Percentiles rank a stretch among this genome's conserved stretches.
phyloP scores from a whole-genome alignment of 2,797 vertebrate genomes.

The Crax fasciolata region DNA sequence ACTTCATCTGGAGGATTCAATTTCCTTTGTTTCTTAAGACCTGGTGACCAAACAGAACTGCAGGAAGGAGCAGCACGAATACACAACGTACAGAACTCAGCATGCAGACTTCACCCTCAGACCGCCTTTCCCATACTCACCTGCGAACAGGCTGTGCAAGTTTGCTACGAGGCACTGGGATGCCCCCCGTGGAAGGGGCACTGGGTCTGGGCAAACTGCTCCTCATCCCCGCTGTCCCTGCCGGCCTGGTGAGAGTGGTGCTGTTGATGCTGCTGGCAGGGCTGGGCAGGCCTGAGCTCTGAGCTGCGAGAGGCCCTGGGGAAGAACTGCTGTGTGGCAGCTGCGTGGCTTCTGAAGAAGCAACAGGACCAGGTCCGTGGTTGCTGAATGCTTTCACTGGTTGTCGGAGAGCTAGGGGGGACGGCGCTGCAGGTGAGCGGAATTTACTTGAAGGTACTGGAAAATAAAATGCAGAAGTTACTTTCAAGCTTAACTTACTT shows the following conservation, averaged over 20 bases:
- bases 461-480: slow-evolving; percentile 51
- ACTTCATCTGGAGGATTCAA: fast-evolving
- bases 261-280: slow-evolving; percentile 82
- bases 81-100: fast-evolving
- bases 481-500: not conserved
- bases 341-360: slow-evolving; percentile 78
- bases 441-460: slow-evolving; percentile 97
- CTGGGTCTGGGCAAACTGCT: slow-evolving; percentile 96
- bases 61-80: not conserved
- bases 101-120: not conserved
- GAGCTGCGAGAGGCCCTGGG: slow-evolving; percentile 78
- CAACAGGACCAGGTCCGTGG: slow-evolving; percentile 82
- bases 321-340: slow-evolving; percentile 82
- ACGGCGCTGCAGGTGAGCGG: slow-evolving; percentile 91
- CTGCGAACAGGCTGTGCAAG: slow-evolving; percentile 97
- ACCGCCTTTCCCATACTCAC: slow-evolving; percentile 77
- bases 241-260: slow-evolving; percentile 90
- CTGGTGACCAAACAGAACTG: not conserved
- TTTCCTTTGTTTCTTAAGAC: not conserved
- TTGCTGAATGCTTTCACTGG: slow-evolving; percentile 93
- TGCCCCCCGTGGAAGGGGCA: slow-evolving; percentile 86
- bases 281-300: slow-evolving; percentile 76
- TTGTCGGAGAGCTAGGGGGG: slow-evolving; percentile 93
- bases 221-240: slow-evolving; percentile 87
- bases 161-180: slow-evolving; percentile 97